phyloP scores from a whole-genome alignment of 2,888 invertebrate species.

The Tanypteryx hageni region DNA sequence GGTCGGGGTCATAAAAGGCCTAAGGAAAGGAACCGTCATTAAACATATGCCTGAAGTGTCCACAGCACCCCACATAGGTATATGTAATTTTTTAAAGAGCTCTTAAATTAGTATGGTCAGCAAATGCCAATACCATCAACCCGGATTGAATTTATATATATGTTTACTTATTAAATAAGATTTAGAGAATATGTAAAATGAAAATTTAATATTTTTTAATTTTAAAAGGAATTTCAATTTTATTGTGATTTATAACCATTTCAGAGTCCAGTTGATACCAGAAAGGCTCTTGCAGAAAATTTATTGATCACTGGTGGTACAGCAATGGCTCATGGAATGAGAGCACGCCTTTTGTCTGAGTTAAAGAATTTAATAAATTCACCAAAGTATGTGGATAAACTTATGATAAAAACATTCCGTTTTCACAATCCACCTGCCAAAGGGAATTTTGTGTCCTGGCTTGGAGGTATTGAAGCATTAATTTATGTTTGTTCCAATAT shows the following conservation, averaged over 20 bases:
- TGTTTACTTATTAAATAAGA: too few species aligned
- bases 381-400: conserved; percentile 80
- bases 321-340: conserved; percentile 88
- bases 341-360: conserved; percentile 87
- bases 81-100: too few species aligned
- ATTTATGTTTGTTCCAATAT: not conserved
- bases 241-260: conserved; percentile 67
- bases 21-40: too few species aligned
- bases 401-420: conserved; percentile 83
- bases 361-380: conserved; percentile 81
- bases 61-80: too few species aligned
- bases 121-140: too few species aligned
- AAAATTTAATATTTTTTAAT: too few species aligned
- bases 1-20: too few species aligned
- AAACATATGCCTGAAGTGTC: too few species aligned
- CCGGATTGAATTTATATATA: too few species aligned
- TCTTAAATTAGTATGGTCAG: too few species aligned
- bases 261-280: conserved; percentile 89
- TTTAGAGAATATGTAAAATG: too few species aligned
- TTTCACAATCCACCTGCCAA: conserved; percentile 89
- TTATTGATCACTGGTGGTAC: conserved; percentile 93
- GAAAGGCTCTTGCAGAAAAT: conserved; percentile 87
- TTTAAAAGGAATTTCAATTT: too few species aligned
- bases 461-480: conserved; percentile 81
- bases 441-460: conserved; percentile 91